Conservation (phyloP, 2,113 vertebrate species). For the Petrocephalus microphthalmus region DNA sequence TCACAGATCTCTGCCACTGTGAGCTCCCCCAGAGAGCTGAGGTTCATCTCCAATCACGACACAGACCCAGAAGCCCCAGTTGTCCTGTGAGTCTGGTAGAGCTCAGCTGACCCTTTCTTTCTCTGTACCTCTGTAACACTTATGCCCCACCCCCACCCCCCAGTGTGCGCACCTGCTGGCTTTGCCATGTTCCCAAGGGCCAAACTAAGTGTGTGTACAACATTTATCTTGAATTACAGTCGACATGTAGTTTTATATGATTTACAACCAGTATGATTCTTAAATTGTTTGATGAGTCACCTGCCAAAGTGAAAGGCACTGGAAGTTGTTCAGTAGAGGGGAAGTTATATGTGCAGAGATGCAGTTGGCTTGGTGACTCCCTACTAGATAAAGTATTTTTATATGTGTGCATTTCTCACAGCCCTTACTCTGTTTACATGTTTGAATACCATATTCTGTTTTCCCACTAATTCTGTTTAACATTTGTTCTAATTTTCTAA, state of each 20-base stretch:
- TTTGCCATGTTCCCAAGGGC: background rate
- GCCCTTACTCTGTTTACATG: background rate
- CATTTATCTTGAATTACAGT: background rate
- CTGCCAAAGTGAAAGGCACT: background rate
- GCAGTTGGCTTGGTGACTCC: background rate
- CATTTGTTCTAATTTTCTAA: background rate
- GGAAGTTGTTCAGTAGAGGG: background rate
- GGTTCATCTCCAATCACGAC: slow-evolving; percentile 61
- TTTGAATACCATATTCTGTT: background rate
- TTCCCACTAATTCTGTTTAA: background rate
- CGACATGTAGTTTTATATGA: background rate
- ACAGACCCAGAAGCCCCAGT: slow-evolving; percentile 58
- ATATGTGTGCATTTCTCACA: background rate
- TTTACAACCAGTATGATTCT: background rate
- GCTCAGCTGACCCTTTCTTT: background rate
- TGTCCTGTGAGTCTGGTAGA: slow-evolving; percentile 59
- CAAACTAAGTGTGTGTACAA: background rate
- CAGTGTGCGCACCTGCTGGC: background rate
- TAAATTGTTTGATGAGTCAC: background rate
- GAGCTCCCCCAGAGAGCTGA: slow-evolving; percentile 65
- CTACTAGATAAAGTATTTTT: background rate
- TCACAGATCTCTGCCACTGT: slow-evolving; percentile 68
- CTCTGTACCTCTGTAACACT: background rate
- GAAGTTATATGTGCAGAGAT: background rate
- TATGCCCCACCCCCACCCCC: too few relatives aligned